A percentile compares a stretch with the other conserved stretches of the same genome.
phyloP scores from a whole-genome alignment of 2,888 invertebrate species.

The Oconnorella tubifera region DNA sequence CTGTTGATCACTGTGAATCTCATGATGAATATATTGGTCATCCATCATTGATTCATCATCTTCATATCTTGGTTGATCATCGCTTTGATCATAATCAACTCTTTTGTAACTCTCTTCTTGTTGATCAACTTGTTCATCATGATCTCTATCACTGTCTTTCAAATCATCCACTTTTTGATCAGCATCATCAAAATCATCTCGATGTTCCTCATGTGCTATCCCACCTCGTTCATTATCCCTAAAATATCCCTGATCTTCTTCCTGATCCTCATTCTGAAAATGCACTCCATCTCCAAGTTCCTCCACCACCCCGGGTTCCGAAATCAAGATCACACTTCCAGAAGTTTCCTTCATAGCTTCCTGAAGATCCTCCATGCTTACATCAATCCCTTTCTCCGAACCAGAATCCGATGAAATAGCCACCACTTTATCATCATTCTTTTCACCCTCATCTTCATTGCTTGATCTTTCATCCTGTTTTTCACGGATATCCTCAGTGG shows the following conservation, averaged over 20 bases:
- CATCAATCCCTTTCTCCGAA: constrained; percentile 2
- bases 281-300: not conserved
- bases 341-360: constrained; percentile 1
- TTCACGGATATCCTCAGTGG: not conserved
- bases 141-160: not conserved
- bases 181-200: not conserved
- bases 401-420: constrained; percentile 3
- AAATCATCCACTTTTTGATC: not conserved
- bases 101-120: no score
- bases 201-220: constrained; percentile 10
- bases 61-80: no score
- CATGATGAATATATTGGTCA: no score
- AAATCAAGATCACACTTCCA: not conserved
- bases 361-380: constrained; percentile 3
- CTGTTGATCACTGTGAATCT: no score
- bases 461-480: constrained; percentile 1
- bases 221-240: not conserved
- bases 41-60: no score
- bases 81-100: no score
- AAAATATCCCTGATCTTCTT: not conserved
- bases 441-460: not conserved
- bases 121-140: not conserved
- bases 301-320: not conserved
- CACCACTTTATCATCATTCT: not conserved
- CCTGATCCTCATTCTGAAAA: not conserved